phyloP scores from a whole-genome alignment of 2,888 invertebrate species.

The Oligia fasciuncula region DNA sequence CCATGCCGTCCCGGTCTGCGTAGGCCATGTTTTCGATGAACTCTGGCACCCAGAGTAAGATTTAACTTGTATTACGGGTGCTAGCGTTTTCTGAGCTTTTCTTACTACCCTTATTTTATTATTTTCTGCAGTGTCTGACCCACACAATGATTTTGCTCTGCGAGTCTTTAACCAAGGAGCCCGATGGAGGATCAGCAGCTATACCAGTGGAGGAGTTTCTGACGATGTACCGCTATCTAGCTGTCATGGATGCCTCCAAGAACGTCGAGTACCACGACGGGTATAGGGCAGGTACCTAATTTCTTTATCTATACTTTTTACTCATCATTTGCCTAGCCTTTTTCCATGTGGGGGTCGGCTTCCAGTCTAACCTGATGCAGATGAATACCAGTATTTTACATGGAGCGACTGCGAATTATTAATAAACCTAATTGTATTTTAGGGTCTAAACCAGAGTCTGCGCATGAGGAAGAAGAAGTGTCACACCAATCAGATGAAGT shows the following conservation, averaged over 20 bases:
- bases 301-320: neutral
- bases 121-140: conserved; percentile 90
- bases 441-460: conserved; percentile 2
- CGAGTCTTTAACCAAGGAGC: conserved; percentile 95
- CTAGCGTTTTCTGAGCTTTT: too few species aligned
- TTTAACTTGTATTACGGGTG: too few species aligned
- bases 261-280: conserved; percentile 82
- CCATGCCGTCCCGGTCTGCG: too few species aligned
- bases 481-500: neutral
- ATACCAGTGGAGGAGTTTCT: conserved; percentile 92
- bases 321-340: neutral
- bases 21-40: too few species aligned
- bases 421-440: neutral
- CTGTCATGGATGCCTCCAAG: conserved; percentile 89
- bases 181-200: conserved; percentile 95
- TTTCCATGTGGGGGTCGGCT: neutral
- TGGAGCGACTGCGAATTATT: neutral
- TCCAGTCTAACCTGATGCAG: neutral
- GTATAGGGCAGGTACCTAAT: conserved; percentile 78
- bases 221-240: conserved; percentile 90
- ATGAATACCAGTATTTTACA: neutral
- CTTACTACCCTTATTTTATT: too few species aligned
- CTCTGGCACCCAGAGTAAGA: too few species aligned
- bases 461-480: conserved; percentile 11
- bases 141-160: conserved; percentile 95